These are phyloP conservation scores for Choristoneura fumiferana DNA, from an alignment of 1,140 invertebrate genomes.

Conservation along the genomic window DNA sequence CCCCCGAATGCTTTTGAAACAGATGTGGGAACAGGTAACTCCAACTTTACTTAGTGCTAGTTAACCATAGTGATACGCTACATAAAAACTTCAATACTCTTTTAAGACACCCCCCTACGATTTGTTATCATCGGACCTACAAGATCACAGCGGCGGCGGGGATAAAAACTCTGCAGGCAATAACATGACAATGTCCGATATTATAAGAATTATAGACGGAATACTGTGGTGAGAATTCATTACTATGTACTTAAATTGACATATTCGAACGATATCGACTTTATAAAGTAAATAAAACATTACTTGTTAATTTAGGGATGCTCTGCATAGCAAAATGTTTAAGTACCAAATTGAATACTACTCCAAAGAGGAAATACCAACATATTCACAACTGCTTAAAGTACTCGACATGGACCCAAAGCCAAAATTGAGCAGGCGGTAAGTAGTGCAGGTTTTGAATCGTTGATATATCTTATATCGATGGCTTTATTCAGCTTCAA, in stretches of 20 bases:
- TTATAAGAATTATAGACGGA: conserved; percentile 57
- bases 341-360: conserved; percentile 55
- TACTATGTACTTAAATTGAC: too few species aligned
- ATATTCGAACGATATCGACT: too few species aligned
- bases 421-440: conserved; percentile 56
- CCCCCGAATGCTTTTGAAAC: conserved; percentile 53
- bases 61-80: too few species aligned
- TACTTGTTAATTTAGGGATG: conserved; percentile 50
- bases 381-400: conserved; percentile 48
- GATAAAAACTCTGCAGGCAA: conserved; percentile 37
- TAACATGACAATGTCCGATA: conserved; percentile 49
- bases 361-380: conserved; percentile 60
- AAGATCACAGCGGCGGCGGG: conserved; percentile 25
- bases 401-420: conserved; percentile 41
- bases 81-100: background rate
- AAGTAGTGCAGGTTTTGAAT: conserved; percentile 14
- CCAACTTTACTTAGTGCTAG: too few species aligned
- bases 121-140: conserved; percentile 51
- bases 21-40: conserved; percentile 65
- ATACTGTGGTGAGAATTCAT: conserved; percentile 55
- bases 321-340: conserved; percentile 67
- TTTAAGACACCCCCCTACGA: conserved; percentile 63
- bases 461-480: too few species aligned
- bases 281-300: too few species aligned
- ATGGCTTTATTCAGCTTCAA: too few species aligned